Base-by-base conservation (phyloP, 2,113 vertebrate genomes). In the Lampris megalopsis region DNA sequence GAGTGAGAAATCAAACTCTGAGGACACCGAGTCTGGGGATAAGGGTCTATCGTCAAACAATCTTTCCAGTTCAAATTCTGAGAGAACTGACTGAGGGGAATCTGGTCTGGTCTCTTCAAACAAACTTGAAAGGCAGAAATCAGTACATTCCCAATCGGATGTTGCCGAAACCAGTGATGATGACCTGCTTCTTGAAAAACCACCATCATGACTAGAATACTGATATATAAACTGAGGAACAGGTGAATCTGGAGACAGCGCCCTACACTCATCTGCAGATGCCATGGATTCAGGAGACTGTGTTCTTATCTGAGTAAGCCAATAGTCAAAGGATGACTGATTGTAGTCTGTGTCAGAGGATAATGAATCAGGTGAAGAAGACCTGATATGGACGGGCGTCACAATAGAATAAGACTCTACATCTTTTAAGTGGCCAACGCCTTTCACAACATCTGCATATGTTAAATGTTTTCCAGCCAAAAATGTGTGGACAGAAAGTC, bases 101-200 rank as follows among this genome's bases (percentile, higher is more conserved):
- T 49, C 68, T 50, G 61, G 13, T 71, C n/a, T 48, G 8, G 53
- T 69, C 62, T 69, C 73, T 38, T 41, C 49, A 45, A 13, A 36
- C 38, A 53, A 75, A 5, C 40, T 11, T 49, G 40, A 6, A 37
- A 61, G 59, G 41, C 48, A 63, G 1, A 42, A 64, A 42, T 43
- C 37, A 11, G 48, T 50, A 10, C 57, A 64, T 43, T 57, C 49
- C 62, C 53, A 13, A 36, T 59, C 37, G n/a, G 10, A 56, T 1
- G 13, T 5, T 11, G 10, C 36, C 9, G 59, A 61, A 10, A 3
- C 36, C 5, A 38, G 59, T 11, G 59, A 42, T 8, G 35, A 61
- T 38, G 59, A 61, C 10, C 4, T 61, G 40, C 9, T 61, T 7
- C 36, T 10, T 61, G 50, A 53, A 53, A 53, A 53, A 9, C 1